Percentiles rank a stretch among this genome's conserved stretches.
phyloP scores from a whole-genome alignment of 1,140 invertebrate species.

The Aethina tumida region DNA sequence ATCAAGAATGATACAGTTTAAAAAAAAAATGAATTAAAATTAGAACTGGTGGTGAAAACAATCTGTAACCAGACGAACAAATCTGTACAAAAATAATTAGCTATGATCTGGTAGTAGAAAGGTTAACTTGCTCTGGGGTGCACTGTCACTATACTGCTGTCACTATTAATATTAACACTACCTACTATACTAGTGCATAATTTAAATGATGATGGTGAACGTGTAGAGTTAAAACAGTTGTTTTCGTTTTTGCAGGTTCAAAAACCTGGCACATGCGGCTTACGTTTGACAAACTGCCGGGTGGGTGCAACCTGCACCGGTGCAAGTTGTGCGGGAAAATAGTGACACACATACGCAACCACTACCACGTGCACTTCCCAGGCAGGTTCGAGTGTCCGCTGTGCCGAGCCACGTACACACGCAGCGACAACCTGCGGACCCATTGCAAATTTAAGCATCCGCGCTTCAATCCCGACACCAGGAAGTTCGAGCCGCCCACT shows the following conservation, averaged over 20 bases:
- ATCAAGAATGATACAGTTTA: too few relatives aligned
- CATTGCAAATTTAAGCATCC: constrained; percentile 85
- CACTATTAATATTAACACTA: constrained; percentile 36
- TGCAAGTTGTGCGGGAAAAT: constrained; percentile 86
- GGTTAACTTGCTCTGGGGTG: constrained; percentile 33
- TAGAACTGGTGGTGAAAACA: too few relatives aligned
- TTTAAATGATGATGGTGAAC: too few relatives aligned
- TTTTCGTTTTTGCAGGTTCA: constrained; percentile 71
- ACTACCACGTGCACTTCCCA: constrained; percentile 83
- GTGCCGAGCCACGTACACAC: constrained; percentile 75
- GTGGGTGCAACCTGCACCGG: constrained; percentile 78
- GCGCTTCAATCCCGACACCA: constrained; percentile 65
- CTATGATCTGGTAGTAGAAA: constrained; percentile 25
- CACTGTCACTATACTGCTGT: constrained; percentile 37
- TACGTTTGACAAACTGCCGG: constrained; percentile 79
- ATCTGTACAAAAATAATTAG: too few relatives aligned
- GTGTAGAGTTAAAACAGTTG: constrained; percentile 41
- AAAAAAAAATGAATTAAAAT: too few relatives aligned
- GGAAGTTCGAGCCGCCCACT: constrained; percentile 55
- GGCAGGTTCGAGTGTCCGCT: constrained; percentile 79
- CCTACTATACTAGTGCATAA: too few relatives aligned
- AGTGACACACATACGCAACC: constrained; percentile 82
- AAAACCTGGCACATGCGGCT: constrained; percentile 86
- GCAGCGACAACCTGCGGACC: constrained; percentile 78
- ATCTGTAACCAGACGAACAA: too few relatives aligned